Evolutionary conservation across 1,140 invertebrate genomes (phyloP), one percentile per base, ranked within the genome.

Genomic region (Drosophila kepulauana): DNA sequence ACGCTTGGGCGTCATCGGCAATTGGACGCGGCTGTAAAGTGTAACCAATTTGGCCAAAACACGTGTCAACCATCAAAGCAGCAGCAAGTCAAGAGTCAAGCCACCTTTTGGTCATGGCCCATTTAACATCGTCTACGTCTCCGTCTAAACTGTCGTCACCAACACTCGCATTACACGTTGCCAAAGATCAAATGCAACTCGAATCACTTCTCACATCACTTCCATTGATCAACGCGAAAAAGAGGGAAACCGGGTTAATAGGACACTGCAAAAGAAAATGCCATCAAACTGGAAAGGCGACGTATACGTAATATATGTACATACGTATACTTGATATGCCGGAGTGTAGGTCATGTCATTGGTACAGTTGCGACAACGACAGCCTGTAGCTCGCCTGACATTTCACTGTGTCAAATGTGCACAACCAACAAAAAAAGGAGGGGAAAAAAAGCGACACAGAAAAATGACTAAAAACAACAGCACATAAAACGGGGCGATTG

Each of bases 1-100:
- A 41, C 69, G 48, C 69, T 75, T 15, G 68, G 68, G 30, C 74
- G 74, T 72, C 74, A 65, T 65, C 46, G 74, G 25, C 54, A 65
- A 76, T 76, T 76, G 61, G 74, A 54, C 25, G 61, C 74, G 74
- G 65, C 74, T 51, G 56, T 75, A 75, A 85, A 70, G 49, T 82
- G 71, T 76, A 62, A 57, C 85, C 59, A 84, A 89, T 89, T 73
- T 73, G 61, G 54, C 64, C 75, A 62, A 62, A 54, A 74, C 75
- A 79, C 77, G 67, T 76, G 73, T 49, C 62, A 8, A n/a, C 62
- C 28, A 25, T 25, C 20, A 25, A 25, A 25, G 20, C 20, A 25
- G 20, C 20, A 25, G 20, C 20, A 11, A 43, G 41, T 43, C 41
- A n/a, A 43, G 41, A 43, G 51, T 28, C 20, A 25, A 25, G 45